Evolutionary conservation across 2,888 invertebrate genomes (phyloP).

Genomic region (Nomada fucata): DNA sequence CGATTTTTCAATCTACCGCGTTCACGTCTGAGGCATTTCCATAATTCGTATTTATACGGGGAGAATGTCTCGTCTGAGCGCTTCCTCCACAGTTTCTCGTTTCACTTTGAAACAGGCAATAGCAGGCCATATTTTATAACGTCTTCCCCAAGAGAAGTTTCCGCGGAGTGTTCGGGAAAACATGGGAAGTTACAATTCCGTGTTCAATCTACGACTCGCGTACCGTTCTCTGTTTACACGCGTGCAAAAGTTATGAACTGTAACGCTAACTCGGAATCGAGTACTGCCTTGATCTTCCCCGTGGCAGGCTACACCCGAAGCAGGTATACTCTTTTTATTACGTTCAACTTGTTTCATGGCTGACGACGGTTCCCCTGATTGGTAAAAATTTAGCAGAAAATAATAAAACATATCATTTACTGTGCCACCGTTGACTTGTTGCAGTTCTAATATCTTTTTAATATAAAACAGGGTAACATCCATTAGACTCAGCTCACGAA

Average conservation of each 20-base stretch:
- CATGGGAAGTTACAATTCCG: constrained; percentile 17
- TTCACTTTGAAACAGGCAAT: constrained; percentile 24
- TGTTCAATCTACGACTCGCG: constrained; percentile 1
- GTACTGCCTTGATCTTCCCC: neutral
- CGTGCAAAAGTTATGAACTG: neutral
- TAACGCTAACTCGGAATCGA: neutral
- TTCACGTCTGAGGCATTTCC: constrained; percentile 16
- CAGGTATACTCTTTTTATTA: neutral
- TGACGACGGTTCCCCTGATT: no score
- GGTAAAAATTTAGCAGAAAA: no score
- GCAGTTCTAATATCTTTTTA: no score
- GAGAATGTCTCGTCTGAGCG: constrained; percentile 5
- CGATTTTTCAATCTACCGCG: constrained; percentile 21
- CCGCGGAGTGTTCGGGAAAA: neutral
- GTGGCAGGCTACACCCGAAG: no score
- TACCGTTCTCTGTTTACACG: constrained; percentile 6
- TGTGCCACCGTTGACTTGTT: no score
- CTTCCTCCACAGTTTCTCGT: constrained; percentile 4
- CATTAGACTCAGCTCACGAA: no score
- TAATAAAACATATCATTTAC: no score
- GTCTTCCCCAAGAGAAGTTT: neutral
- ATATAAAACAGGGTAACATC: no score
- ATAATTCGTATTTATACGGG: constrained; percentile 22
- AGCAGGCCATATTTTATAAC: constrained; percentile 16
- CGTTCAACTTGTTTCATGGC: neutral